Evolutionary conservation across 2,888 invertebrate genomes (phyloP).

Genomic region (Mycalesis mineus): DNA sequence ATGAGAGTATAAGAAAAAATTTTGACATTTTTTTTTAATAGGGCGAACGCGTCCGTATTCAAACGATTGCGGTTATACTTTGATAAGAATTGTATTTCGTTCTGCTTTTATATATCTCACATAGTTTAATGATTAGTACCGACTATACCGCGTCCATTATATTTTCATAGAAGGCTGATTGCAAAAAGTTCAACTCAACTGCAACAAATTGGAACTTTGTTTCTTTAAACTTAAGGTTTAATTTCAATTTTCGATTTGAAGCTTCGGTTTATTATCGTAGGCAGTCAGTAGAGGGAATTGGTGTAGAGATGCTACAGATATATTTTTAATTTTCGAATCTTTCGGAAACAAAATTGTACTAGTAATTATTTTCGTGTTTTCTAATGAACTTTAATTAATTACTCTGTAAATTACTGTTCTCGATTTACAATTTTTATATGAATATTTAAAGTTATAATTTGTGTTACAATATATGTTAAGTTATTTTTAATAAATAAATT

Average conservation of each 20-base stretch:
- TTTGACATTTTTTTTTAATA: conserved; percentile 49
- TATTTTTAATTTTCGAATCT: conserved; percentile 18
- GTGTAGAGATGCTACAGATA: conserved; percentile 38
- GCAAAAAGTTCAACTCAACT: conserved; percentile 47
- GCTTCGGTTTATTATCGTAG: conserved; percentile 59
- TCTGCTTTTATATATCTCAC: conserved; percentile 72
- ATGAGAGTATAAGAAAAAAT: conserved; percentile 41
- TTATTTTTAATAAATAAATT: no score
- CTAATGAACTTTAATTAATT: neutral
- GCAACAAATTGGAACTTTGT: conserved; percentile 33
- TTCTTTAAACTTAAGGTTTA: conserved; percentile 22
- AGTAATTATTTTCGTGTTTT: neutral
- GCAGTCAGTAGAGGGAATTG: conserved; percentile 53
- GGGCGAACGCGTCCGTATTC: conserved; percentile 49
- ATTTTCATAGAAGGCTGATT: conserved; percentile 74
- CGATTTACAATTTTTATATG: no score
- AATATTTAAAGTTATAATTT: no score
- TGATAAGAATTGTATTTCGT: conserved; percentile 63
- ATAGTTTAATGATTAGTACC: conserved; percentile 61
- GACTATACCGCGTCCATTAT: conserved; percentile 64
- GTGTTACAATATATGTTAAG: no score
- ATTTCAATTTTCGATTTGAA: conserved; percentile 29
- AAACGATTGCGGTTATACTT: conserved; percentile 53
- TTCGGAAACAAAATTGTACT: conserved; percentile 1
- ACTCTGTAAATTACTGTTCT: neutral